These are phyloP conservation scores for Atherinomorus stipes DNA, from an alignment of 2,113 vertebrate species.

Conservation along the genomic window DNA sequence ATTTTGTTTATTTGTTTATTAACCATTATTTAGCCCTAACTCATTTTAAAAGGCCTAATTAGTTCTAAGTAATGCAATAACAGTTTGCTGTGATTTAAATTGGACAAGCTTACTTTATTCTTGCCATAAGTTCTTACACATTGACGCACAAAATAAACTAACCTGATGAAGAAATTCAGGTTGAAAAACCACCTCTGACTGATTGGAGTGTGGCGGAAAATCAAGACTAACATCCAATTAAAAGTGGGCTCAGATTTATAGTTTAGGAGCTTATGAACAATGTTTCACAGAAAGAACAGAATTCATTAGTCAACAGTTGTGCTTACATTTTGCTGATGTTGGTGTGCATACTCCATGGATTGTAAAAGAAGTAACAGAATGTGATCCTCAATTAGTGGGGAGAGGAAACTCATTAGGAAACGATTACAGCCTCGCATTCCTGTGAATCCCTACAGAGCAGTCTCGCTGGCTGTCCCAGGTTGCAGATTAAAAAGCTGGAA, in stretches of 20 bases:
- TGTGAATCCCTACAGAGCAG: slow-evolving; percentile 57
- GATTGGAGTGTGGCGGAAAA: slow-evolving; percentile 18
- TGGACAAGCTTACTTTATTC: not conserved
- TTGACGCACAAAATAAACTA: slow-evolving; percentile 3
- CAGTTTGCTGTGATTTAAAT: not conserved
- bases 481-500: slow-evolving; percentile 51
- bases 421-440: slow-evolving; percentile 64
- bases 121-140: slow-evolving; percentile 5
- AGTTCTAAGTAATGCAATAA: no score
- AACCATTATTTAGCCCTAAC: no score
- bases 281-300: slow-evolving; percentile 39
- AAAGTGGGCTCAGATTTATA: not conserved
- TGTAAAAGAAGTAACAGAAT: slow-evolving; percentile 46
- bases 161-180: not conserved
- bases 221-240: not conserved
- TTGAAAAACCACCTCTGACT: slow-evolving; percentile 10
- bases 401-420: slow-evolving; percentile 70
- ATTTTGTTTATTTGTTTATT: no score
- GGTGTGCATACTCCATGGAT: slow-evolving; percentile 45
- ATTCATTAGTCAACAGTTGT: slow-evolving; percentile 52
- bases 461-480: slow-evolving; percentile 24
- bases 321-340: slow-evolving; percentile 51
- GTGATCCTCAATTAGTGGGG: slow-evolving; percentile 59
- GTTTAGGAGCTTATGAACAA: slow-evolving; percentile 34
- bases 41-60: no score